These are phyloP conservation scores for Isoperla grammatica DNA, from an alignment of 2,888 invertebrate species.

Conservation along the genomic window DNA sequence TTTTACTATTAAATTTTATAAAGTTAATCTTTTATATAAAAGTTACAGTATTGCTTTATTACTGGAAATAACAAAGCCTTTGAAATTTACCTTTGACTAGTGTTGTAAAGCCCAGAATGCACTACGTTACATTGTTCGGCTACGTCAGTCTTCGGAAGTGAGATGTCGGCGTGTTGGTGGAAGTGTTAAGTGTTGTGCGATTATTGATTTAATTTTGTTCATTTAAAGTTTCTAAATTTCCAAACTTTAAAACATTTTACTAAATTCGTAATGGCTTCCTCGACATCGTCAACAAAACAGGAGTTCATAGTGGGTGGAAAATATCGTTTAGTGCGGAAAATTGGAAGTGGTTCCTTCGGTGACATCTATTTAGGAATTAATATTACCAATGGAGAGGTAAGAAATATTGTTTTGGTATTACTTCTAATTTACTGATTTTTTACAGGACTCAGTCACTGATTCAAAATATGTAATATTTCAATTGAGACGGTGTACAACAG, in stretches of 20 bases:
- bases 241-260: constrained; percentile 20
- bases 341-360: constrained; percentile 98
- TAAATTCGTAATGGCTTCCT: constrained; percentile 17
- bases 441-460: no score
- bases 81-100: no score
- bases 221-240: constrained; percentile 27
- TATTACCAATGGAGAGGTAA: constrained; percentile 83
- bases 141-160: constrained; percentile 39
- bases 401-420: no score
- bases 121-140: constrained; percentile 26
- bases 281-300: constrained; percentile 44
- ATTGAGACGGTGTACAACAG: no score
- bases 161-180: constrained; percentile 55
- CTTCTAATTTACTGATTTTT: no score
- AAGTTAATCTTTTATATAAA: no score
- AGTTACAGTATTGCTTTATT: no score
- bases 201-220: constrained; percentile 31
- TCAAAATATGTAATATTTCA: no score
- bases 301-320: constrained; percentile 86
- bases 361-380: constrained; percentile 97
- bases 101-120: constrained; percentile 23
- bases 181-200: constrained; percentile 44
- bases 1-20: no score
- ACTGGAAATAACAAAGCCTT: no score
- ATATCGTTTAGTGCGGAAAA: constrained; percentile 93